phyloP scores from a whole-genome alignment of 2,888 invertebrate species.

The Physocephala rufipes region DNA sequence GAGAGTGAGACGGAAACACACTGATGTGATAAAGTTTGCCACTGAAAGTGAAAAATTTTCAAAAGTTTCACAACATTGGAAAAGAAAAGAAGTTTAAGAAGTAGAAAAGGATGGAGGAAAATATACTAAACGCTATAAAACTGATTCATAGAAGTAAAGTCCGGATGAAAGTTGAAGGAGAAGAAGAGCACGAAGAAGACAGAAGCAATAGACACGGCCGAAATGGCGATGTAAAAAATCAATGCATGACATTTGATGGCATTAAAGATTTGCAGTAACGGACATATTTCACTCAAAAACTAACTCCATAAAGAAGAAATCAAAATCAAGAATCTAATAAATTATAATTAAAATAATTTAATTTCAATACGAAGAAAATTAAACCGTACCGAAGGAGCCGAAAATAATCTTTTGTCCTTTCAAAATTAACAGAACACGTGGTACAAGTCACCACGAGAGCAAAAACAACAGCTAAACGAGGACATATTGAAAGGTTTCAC shows the following conservation, averaged over 20 bases:
- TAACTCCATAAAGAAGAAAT: no score
- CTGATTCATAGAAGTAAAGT: no score
- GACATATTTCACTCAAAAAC: no score
- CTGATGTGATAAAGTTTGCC: background rate
- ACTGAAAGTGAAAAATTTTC: conserved; percentile 5
- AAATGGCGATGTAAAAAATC: conserved; percentile 29
- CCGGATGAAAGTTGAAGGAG: background rate
- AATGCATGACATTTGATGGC: conserved; percentile 31
- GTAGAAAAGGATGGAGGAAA: background rate
- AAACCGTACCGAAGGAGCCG: no score
- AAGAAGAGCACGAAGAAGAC: background rate
- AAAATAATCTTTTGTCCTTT: no score
- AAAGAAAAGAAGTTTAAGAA: background rate
- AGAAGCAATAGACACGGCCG: background rate
- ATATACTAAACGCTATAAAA: background rate
- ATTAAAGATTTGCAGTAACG: conserved; percentile 32
- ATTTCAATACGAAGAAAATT: background rate
- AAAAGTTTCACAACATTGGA: background rate
- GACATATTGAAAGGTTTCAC: no score
- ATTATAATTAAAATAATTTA: background rate
- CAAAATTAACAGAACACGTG: no score
- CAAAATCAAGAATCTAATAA: conserved; percentile 17
- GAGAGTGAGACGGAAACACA: background rate
- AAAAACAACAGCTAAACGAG: background rate
- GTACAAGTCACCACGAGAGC: background rate